These are phyloP conservation scores for Heliocidaris erythrogramma DNA, from an alignment of 35 echinoderm and acorn worm genomes.

Conservation along the genomic window DNA sequence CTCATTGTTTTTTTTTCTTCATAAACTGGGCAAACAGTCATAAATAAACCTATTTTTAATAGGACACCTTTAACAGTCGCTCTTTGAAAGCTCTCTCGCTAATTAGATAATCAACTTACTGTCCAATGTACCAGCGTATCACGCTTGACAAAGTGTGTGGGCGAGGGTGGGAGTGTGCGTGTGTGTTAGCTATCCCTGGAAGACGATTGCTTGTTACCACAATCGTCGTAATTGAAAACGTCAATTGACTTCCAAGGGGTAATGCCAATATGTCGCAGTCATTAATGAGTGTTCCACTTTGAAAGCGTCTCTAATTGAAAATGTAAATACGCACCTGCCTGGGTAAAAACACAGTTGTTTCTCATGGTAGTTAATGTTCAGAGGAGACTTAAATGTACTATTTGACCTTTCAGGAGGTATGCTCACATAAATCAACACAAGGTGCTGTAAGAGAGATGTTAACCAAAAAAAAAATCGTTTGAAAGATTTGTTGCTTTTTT, in stretches of 20 bases:
- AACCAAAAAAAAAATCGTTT: no score
- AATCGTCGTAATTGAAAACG: slow-evolving; percentile 17
- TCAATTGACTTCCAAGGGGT: neutral
- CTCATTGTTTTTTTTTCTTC: no score
- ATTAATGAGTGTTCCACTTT: neutral
- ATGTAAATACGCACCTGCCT: slow-evolving; percentile 10
- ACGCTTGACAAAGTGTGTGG: neutral
- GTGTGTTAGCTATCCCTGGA: neutral
- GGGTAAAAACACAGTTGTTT: slow-evolving; percentile 2
- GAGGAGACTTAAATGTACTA: neutral
- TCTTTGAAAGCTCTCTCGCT: neutral
- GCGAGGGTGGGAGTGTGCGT: neutral
- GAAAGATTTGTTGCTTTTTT: no score
- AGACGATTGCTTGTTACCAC: neutral
- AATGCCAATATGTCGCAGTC: neutral
- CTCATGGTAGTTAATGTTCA: neutral
- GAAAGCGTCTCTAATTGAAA: neutral
- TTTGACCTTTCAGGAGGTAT: neutral
- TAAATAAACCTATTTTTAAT: neutral
- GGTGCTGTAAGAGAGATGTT: no score
- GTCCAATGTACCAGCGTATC: neutral
- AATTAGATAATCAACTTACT: neutral
- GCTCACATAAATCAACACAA: no score
- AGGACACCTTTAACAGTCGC: neutral
- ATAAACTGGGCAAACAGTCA: neutral